Base-by-base conservation (phyloP, 2,888 invertebrate species). In the Epirrhoe tristata region DNA sequence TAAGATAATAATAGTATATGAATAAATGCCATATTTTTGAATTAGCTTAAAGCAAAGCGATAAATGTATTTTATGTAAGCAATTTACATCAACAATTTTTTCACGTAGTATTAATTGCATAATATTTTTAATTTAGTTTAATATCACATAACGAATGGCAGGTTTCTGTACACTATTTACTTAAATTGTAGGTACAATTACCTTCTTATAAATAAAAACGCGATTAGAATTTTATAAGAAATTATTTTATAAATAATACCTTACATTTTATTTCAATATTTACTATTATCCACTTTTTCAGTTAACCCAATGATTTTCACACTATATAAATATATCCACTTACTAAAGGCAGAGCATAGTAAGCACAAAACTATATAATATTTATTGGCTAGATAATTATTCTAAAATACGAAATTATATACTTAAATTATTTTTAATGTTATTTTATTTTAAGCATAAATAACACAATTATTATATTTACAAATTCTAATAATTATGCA, bases 61-160 rank as follows among this genome's bases (percentile, higher is more conserved):
- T 52, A 54, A 48, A 39, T 39, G 54, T 36, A 36, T 31, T 14
- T 43, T 14, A 58, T n/a, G 12, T 48, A 34, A 6, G 34, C 16
- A 50, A 32, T 52, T 43, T 53, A 32, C 54, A 61, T 32, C 16
- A 60, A 32, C 53, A 10, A 53, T 6, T 60, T 39, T 52, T 32
- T 31, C 6, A 16, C 54, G 16, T 58, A 51, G 8, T 39, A 24
- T 34, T 58, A 2, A 58, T 43, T 67, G 54, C 51, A 55, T 51
- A 62, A 46, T 58, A 43, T 16, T 31, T 64, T 59, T 31, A 36
- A 64, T 60, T 61, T 79, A 70, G 74, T 80, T 71, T 73, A 84
- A 75, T 85, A 85, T 85, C 85, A 85, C 85, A 85, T 78, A 80
- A 81, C 39, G 71, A 72, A 83, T 84, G 83, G 84, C 84, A 81